phyloP scores from a whole-genome alignment of 2,797 vertebrate species.

The Coluber constrictor region DNA sequence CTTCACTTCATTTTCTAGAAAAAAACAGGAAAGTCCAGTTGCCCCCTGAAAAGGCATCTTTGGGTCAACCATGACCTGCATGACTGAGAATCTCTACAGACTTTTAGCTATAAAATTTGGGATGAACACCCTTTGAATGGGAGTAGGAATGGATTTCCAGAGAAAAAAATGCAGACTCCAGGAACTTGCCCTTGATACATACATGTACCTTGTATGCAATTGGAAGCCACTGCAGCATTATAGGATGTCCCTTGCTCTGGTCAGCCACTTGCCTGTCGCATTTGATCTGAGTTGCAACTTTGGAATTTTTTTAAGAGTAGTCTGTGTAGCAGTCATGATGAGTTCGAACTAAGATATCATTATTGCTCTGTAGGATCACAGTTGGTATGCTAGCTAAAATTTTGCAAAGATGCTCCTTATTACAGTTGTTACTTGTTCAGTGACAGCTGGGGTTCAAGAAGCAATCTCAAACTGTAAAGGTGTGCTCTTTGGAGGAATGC shows the following conservation, averaged over 20 bases:
- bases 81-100: no score
- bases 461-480: background rate
- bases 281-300: background rate
- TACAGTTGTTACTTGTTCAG: background rate
- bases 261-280: background rate
- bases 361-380: background rate
- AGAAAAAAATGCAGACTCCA: no score
- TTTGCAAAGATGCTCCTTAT: background rate
- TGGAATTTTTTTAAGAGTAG: background rate
- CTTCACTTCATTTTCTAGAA: no score
- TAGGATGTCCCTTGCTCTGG: background rate
- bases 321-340: background rate
- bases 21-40: no score
- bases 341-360: background rate
- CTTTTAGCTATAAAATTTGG: no score
- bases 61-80: no score
- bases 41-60: no score
- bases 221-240: background rate
- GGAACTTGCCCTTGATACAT: background rate
- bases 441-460: background rate
- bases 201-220: background rate
- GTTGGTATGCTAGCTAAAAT: background rate
- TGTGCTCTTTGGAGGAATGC: background rate
- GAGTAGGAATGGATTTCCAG: no score
- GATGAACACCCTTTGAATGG: no score